Evolutionary conservation across 2,797 vertebrate genomes (phyloP).

Genomic region (Enteromius radiatus): DNA sequence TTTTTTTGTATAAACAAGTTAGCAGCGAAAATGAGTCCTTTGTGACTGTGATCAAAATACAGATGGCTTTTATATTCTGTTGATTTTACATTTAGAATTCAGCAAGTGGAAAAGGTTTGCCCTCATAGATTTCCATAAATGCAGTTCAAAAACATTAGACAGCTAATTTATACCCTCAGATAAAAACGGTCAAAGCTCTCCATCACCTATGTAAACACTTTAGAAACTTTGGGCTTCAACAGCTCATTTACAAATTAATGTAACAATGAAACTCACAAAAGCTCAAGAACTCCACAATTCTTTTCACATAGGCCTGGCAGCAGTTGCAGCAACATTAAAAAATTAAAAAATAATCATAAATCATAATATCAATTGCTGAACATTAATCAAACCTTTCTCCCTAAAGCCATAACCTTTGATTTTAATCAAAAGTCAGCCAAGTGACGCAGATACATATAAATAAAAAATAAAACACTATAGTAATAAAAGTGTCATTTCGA

Average conservation of each 20-base stretch:
- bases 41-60: slow-evolving; percentile 22
- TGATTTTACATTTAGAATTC: slow-evolving; percentile 13
- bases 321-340: not conserved
- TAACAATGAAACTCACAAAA: not conserved
- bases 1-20: slow-evolving; percentile 36
- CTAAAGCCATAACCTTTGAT: slow-evolving; percentile 1
- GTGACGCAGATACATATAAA: not conserved
- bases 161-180: not conserved
- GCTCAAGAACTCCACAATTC: not conserved
- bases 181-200: not conserved
- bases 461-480: not conserved
- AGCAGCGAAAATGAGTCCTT: slow-evolving; percentile 39
- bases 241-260: not conserved
- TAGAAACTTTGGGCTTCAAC: not conserved
- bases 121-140: slow-evolving; percentile 15
- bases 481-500: not conserved
- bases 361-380: not conserved
- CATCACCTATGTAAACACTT: not conserved
- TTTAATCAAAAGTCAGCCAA: slow-evolving; percentile 22
- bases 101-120: not conserved
- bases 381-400: not conserved
- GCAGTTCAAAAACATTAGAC: not conserved
- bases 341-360: not conserved
- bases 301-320: slow-evolving; percentile 2
- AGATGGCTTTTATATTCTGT: not conserved